Evolutionary conservation across 1,140 invertebrate genomes (phyloP).

Genomic region (Ruditapes philippinarum): DNA sequence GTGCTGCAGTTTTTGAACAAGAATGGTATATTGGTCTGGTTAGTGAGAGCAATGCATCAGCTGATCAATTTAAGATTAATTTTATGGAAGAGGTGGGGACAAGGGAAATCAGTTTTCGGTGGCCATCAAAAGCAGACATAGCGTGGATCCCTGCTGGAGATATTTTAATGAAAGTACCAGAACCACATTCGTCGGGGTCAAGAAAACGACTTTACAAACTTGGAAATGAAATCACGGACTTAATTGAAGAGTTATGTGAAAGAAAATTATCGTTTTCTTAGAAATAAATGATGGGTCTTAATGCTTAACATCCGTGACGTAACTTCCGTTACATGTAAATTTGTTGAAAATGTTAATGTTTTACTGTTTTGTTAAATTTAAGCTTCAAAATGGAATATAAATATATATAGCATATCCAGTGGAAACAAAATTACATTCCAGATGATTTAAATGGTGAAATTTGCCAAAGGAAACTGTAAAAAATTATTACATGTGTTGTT

Average conservation of each 20-base stretch:
- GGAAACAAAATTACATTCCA: neutral
- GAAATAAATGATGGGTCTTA: too few species aligned
- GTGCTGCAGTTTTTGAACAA: neutral
- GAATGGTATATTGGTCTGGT: conserved; percentile 23
- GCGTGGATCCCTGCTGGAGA: neutral
- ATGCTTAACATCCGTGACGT: too few species aligned
- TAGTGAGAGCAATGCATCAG: neutral
- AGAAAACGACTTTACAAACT: conserved; percentile 5
- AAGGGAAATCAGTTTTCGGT: neutral
- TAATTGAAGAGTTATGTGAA: too few species aligned
- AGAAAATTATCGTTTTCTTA: too few species aligned
- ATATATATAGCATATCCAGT: neutral
- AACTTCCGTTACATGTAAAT: too few species aligned
- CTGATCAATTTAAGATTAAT: neutral
- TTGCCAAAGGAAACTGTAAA: too few species aligned
- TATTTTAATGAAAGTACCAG: conserved; percentile 4
- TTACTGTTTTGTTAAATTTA: neutral
- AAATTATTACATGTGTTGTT: conserved; percentile 1
- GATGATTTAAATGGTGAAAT: neutral
- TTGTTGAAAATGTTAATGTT: neutral
- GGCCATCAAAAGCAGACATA: neutral
- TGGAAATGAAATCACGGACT: neutral
- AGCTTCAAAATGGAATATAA: neutral
- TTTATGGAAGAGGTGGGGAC: conserved; percentile 12
- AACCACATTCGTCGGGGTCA: neutral